Evolutionary conservation across 1,140 invertebrate genomes (phyloP).

Genomic region (Drosophila pseudoananassae): DNA sequence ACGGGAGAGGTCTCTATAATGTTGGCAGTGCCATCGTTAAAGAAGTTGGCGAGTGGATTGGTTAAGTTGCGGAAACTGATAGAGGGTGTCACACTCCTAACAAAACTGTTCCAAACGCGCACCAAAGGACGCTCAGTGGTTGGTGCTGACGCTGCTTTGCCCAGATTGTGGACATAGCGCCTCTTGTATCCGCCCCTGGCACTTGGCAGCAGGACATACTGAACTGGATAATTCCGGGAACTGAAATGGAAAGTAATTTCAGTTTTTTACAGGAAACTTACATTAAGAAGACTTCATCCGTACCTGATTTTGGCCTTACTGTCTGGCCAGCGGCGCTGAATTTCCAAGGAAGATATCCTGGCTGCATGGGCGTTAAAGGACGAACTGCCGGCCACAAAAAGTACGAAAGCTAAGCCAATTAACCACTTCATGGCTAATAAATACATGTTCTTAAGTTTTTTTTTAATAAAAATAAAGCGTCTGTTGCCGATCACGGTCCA

Average conservation of each 20-base stretch:
- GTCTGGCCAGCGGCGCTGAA: conserved; percentile 25
- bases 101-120: conserved; percentile 71
- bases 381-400: conserved; percentile 30
- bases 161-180: conserved; percentile 21
- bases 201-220: conserved; percentile 29
- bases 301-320: conserved; percentile 22
- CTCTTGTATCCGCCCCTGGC: conserved; percentile 37
- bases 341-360: conserved; percentile 20
- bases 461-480: background rate
- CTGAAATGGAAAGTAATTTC: background rate
- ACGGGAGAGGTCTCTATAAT: conserved; percentile 69
- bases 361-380: conserved; percentile 15
- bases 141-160: conserved; percentile 37
- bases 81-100: conserved; percentile 68
- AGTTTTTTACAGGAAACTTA: too few species aligned
- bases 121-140: conserved; percentile 69
- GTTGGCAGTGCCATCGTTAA: conserved; percentile 67
- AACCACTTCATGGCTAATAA: conserved; percentile 39
- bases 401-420: conserved; percentile 31
- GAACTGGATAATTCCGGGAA: conserved; percentile 15
- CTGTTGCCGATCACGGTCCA: conserved; percentile 27
- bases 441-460: background rate
- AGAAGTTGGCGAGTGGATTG: conserved; percentile 70
- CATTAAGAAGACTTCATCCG: background rate
- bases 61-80: conserved; percentile 70